Evolutionary conservation across 2,113 vertebrate species (phyloP), one percentile per base, ranked within the genome.

Genomic region (Prolemur simus): DNA sequence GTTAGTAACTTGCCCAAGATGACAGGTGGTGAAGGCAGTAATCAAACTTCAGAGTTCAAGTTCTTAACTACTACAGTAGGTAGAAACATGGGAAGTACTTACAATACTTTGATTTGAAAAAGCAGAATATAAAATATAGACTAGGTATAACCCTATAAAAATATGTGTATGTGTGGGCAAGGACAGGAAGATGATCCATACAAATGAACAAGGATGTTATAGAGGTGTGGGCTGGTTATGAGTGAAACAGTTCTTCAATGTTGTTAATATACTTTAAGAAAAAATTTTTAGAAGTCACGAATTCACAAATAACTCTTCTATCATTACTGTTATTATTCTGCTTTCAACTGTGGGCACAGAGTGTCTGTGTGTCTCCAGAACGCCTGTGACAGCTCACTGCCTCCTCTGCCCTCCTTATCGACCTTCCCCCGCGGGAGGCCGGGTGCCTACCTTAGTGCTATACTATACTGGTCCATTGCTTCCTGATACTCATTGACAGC

Each of bases 381-480:
- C 23, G 69, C 71, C 60, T 58, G 58, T 63, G n/a, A 73, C 58
- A 39, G 37, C 27, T 73, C 60, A 71, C 91, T 86, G 68, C 73
- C 39, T 86, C 69, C 52, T 78, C 81, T 71, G 10, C 68, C 92
- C 69, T 78, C 86, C 71, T 94, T 23, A 2, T 2, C 1, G 15
- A 23, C 73, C 71, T 68, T n/a, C 78, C 95, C 85, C 89, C 14
- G 0, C 1, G 6, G 73, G 91, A 71, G 94, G 82, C 91, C 14
- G 11, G 17, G 37, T 64, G 93, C 98, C 97, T 98, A 99, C 99
- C 99, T 99, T 2, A 99, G 98, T 1, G 99, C 99, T 84, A 99
- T 99, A 68, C 99, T 99, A 98, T 99, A 99, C 98, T 99, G 99
- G 98, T 99, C 99, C 99, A 99, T 99, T 6, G 99, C 99, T 91